Conservation (phyloP, 1,140 invertebrate genomes). For the Drosophila lacteicornis region DNA sequence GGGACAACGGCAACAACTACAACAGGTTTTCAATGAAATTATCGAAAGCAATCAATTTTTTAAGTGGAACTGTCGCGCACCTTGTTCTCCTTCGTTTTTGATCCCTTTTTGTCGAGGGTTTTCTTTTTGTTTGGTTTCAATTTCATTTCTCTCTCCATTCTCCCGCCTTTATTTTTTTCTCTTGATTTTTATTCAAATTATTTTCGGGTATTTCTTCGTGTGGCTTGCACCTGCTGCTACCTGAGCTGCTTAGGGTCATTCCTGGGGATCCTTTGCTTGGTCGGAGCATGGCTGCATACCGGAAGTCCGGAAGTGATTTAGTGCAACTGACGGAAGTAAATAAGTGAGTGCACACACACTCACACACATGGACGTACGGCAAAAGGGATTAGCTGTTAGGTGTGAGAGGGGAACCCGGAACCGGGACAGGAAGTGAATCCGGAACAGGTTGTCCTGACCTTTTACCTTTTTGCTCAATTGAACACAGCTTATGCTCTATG, state of each 20-base stretch:
- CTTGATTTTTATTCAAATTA: conserved; percentile 80
- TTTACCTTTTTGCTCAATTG: conserved; percentile 67
- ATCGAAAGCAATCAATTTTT: conserved; percentile 83
- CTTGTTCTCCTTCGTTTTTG: conserved; percentile 46
- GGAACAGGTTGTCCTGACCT: conserved; percentile 72
- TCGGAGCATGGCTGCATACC: conserved; percentile 53
- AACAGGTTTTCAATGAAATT: conserved; percentile 81
- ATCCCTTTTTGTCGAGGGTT: conserved; percentile 50
- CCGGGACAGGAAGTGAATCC: conserved; percentile 64
- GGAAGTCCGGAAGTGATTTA: conserved; percentile 83
- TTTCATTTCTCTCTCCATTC: conserved; percentile 57
- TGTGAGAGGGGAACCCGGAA: background rate
- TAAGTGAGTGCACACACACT: conserved; percentile 58
- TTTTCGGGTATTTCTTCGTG: conserved; percentile 49
- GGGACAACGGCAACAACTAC: conserved; percentile 33
- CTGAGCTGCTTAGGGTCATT: conserved; percentile 57
- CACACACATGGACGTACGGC: conserved; percentile 15
- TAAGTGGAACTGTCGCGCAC: conserved; percentile 78
- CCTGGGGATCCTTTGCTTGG: conserved; percentile 21
- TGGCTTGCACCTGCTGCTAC: conserved; percentile 67
- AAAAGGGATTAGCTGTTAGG: conserved; percentile 63
- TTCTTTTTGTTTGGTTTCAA: conserved; percentile 75
- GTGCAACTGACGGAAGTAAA: conserved; percentile 77
- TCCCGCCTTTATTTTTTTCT: conserved; percentile 43
- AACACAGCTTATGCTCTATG: conserved; percentile 24